These are phyloP conservation scores for Papilio polyxenes DNA, from an alignment of 1,140 invertebrate genomes.

Conservation along the genomic window DNA sequence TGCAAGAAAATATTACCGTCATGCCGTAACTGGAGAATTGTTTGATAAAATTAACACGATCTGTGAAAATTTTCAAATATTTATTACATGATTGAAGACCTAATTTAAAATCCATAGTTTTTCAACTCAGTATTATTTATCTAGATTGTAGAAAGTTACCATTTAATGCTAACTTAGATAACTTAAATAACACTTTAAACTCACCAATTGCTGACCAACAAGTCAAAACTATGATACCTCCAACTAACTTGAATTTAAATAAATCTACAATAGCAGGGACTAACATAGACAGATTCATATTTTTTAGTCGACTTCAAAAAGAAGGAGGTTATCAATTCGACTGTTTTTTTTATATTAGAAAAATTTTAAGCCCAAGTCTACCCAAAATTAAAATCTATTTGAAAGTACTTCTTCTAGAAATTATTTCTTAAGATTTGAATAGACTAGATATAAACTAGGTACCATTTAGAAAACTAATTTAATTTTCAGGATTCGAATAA, in stretches of 20 bases:
- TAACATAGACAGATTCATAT: constrained; percentile 45
- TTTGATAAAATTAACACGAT: constrained; percentile 51
- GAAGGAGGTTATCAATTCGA: background rate
- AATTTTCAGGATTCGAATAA: background rate
- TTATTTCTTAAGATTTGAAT: background rate
- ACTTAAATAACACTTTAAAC: constrained; percentile 29
- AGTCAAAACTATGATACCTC: constrained; percentile 58
- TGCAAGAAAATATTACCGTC: constrained; percentile 52
- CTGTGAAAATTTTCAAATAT: constrained; percentile 43
- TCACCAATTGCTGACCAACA: constrained; percentile 60
- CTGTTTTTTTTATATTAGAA: background rate
- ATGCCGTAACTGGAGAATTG: constrained; percentile 51
- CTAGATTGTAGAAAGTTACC: no score
- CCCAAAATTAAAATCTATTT: background rate
- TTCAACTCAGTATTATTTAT: no score
- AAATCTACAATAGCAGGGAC: constrained; percentile 51
- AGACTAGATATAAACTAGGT: background rate
- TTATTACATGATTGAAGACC: background rate
- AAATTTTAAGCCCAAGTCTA: no score
- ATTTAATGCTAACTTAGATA: constrained; percentile 10
- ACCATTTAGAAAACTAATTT: background rate
- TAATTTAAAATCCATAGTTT: no score
- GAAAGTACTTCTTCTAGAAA: background rate
- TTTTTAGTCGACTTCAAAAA: background rate
- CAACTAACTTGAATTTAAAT: constrained; percentile 60